These are phyloP conservation scores for Geotria australis DNA, from an alignment of 2,797 vertebrate genomes.

Conservation along the genomic window DNA sequence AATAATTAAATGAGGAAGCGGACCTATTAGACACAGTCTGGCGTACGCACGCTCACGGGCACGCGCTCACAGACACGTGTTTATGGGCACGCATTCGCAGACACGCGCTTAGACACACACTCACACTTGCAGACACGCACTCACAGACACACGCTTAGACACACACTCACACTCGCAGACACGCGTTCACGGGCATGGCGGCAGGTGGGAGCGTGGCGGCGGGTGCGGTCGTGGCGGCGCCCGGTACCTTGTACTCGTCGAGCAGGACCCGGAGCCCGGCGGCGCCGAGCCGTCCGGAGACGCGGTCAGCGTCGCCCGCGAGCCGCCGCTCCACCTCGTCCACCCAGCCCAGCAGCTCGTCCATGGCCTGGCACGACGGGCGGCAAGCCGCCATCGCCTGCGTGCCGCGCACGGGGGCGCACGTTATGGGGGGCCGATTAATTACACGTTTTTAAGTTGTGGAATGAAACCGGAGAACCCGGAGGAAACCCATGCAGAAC, in stretches of 20 bases:
- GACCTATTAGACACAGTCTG: too few species aligned
- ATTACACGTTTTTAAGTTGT: too few species aligned
- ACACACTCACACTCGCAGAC: background rate
- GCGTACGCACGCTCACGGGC: too few species aligned
- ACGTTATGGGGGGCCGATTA: too few species aligned
- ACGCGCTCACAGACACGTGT: too few species aligned
- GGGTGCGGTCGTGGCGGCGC: background rate
- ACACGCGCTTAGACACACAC: background rate
- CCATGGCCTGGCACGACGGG: slow-evolving; percentile 28
- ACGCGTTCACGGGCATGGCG: background rate
- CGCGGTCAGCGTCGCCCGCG: slow-evolving; percentile 3
- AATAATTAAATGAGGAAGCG: too few species aligned
- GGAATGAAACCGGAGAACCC: too few species aligned
- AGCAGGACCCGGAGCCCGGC: slow-evolving; percentile 15
- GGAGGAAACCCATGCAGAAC: too few species aligned
- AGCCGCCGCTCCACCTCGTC: slow-evolving; percentile 11
- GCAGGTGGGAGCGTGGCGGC: background rate
- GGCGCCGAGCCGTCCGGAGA: slow-evolving; percentile 1
- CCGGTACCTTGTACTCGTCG: slow-evolving; percentile 28
- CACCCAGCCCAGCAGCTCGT: slow-evolving; percentile 29
- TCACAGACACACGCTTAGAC: background rate
- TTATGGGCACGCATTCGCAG: background rate
- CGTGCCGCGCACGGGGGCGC: background rate
- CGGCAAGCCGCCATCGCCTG: slow-evolving; percentile 37
- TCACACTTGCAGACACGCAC: background rate